Percentiles rank a stretch among this genome's conserved stretches.
These are phyloP conservation scores for Sceloporus undulatus DNA, from an alignment of 2,113 vertebrate species.

Conservation along the genomic window DNA sequence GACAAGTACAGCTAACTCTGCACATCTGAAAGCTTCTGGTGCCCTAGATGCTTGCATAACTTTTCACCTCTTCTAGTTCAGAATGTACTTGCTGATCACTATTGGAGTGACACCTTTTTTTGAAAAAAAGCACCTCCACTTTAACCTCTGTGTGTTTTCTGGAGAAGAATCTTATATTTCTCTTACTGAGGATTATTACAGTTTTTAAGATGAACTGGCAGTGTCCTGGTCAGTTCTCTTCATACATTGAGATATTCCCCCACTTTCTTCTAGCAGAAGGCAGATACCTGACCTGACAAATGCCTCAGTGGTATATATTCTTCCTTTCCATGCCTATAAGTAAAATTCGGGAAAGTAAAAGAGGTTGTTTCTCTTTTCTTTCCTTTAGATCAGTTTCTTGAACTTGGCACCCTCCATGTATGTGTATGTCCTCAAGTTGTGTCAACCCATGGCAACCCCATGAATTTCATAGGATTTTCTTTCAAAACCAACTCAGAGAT, in stretches of 20 bases:
- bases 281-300: no score
- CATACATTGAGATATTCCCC: no score
- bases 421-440: no score
- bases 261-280: neutral
- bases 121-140: neutral
- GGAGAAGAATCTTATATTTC: neutral
- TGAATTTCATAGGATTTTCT: no score
- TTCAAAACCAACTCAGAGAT: no score
- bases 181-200: neutral
- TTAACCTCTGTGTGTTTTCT: neutral
- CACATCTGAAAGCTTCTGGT: conserved; percentile 20
- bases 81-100: neutral
- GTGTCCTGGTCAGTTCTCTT: neutral
- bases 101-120: neutral
- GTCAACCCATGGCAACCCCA: no score
- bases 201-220: neutral
- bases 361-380: neutral
- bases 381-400: neutral
- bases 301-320: neutral
- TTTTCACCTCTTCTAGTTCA: neutral
- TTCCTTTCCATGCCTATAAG: neutral
- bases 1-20: conserved; percentile 27
- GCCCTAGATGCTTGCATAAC: neutral
- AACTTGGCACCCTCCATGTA: neutral
- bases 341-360: neutral